Base-by-base conservation (phyloP, 1,140 invertebrate genomes). In the Bacillus rossius region DNA sequence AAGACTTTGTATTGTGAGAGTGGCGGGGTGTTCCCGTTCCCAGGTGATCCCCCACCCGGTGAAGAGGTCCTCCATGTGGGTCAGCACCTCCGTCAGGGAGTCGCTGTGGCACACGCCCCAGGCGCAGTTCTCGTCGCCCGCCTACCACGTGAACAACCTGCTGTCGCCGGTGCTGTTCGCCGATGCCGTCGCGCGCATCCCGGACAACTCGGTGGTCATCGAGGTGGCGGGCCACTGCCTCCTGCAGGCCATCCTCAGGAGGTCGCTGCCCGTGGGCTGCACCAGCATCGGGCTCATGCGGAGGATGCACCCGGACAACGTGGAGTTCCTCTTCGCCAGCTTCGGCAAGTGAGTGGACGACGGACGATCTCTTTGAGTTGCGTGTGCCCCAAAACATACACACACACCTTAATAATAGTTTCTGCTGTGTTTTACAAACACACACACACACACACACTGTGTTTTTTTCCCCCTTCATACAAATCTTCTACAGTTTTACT, bases 71-170 rank as follows among this genome's bases (percentile, higher is more conserved):
- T n/a, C n/a, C n/a, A n/a, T n/a, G n/a, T 99, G 96, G 96, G 80
- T 98, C 22, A 95, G 92, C 57, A 89, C 91, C n/a, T 97, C 94
- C 10, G 88, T 98, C 62, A 91, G 93, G 0, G 85, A 94, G 73
- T 75, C 77, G 0, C 78, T 84, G 17, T 96, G 93, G 93, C 76
- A 79, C 22, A 81, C 84, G 0, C 79, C 87, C 0, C 65, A 92
- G 64, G 91, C 93, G 0, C 81, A 87, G 66, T 77, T 85, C 54
- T 94, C 91, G 38, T 95, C 92, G 45, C 85, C 92, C 7, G 90
- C 88, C 23, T 99, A 99, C 75, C 92, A 96, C 72, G 93, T 96
- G 0, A 97, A 98, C 78, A 99, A 99, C 74, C 78, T 98, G 41
- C 78, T 96, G 8, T 92, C 89, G 34, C 89, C 89, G 2, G 89